A percentile compares a stretch with the other conserved stretches of the same genome.
These are phyloP conservation scores for Serranus cabrilla DNA, from an alignment of 2,797 vertebrate species.

Conservation along the genomic window DNA sequence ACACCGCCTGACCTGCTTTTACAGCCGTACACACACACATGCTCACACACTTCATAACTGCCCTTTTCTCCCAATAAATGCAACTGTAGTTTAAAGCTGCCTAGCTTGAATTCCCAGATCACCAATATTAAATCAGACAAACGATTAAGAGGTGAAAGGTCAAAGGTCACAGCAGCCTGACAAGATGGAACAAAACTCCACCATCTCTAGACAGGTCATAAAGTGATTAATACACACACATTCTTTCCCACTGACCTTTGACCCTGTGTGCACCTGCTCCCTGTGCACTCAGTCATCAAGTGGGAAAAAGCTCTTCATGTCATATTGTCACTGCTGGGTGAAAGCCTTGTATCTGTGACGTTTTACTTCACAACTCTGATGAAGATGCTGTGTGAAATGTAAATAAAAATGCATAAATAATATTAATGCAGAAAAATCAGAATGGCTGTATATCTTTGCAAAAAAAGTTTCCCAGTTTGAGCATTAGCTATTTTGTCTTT, in stretches of 20 bases:
- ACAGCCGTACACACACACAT: constrained; percentile 40
- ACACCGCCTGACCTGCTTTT: constrained; percentile 76
- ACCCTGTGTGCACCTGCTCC: constrained; percentile 43
- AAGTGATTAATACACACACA: neutral
- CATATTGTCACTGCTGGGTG: neutral
- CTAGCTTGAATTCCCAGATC: constrained; percentile 5
- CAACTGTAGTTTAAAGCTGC: constrained; percentile 17
- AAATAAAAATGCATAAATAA: too few species aligned
- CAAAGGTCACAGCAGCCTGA: constrained; percentile 27
- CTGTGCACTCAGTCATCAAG: neutral
- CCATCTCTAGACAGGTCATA: neutral
- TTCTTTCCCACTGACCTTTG: constrained; percentile 29
- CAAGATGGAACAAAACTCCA: neutral
- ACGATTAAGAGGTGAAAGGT: neutral
- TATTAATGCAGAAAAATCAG: too few species aligned
- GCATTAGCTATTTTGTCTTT: too few species aligned
- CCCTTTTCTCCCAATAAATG: constrained; percentile 26
- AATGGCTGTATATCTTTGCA: too few species aligned
- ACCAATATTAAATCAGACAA: neutral
- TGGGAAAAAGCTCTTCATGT: neutral
- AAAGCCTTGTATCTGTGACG: neutral
- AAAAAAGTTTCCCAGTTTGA: too few species aligned
- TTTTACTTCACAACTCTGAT: too few species aligned
- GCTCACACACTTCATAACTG: neutral
- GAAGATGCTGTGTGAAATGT: too few species aligned